Base-by-base conservation (phyloP, 2,113 vertebrate genomes). In the Sylvietta virens region DNA sequence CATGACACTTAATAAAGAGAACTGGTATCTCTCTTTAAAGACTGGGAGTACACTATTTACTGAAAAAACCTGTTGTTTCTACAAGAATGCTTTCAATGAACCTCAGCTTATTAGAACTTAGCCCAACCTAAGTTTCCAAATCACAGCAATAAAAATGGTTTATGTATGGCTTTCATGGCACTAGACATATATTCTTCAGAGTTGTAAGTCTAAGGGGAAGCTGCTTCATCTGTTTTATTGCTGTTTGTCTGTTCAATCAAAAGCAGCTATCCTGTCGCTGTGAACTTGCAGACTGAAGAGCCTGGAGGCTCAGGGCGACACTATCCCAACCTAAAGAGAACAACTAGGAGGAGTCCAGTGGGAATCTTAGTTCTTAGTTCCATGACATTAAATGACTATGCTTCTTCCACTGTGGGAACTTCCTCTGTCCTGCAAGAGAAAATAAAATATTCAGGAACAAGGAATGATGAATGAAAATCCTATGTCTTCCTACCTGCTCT, bases 331-430 rank as follows among this genome's bases (percentile, higher is more conserved):
- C 42, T 37, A 77, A 35, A 30, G 0, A 65, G 40, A 74, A 92
- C 71, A 80, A 39, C 26, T 74, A 74, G 76, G 35, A 61, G 42
- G 15, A 83, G 23, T 90, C 76, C 10, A 1, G 12, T 42, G 44
- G 44, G 60, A 96, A 71, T 92, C 13, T 77, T 23, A 23, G 42
- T 64, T 78, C 82, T 86, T n/a, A n/a, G n/a, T n/a, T 97, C 67
- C 56, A 67, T 60, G 64, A 47, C 80, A 78, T 95, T 98, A 98
- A 96, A 99, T 99, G 95, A 99, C 97, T 91, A 99, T 97, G 80
- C 98, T 99, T 95, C 96, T 98, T 95, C 97, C 98, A 92, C 99
- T 99, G 97, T 97, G 98, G 92, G 99, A 99, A 97, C 99, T 99
- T 96, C 95, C 97, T 97, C 97, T 98, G 93, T 99, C 99, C 99